Percentiles rank a stretch among this genome's conserved stretches.
phyloP scores from a whole-genome alignment of 2,888 invertebrate genomes.

The Hyposoter dolosus region DNA sequence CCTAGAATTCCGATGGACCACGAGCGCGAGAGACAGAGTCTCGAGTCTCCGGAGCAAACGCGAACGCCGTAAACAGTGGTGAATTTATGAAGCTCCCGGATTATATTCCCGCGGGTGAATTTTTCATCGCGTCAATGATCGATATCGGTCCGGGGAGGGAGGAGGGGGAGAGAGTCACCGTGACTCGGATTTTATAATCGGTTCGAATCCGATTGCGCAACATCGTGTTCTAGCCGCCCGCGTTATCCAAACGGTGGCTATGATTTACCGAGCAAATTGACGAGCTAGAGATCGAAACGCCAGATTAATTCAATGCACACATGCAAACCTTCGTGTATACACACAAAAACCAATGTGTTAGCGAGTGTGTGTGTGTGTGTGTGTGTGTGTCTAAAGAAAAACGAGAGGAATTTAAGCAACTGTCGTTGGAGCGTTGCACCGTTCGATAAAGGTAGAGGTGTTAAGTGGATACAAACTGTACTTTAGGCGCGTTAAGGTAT shows the following conservation, averaged over 20 bases:
- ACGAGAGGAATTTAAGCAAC: constrained; percentile 17
- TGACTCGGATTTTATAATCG: constrained; percentile 47
- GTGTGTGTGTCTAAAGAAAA: neutral
- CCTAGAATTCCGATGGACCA: neutral
- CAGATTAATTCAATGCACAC: constrained; percentile 22
- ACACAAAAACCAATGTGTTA: neutral
- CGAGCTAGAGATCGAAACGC: constrained; percentile 43
- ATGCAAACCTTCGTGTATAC: neutral
- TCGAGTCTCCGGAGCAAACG: neutral
- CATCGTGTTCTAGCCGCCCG: neutral
- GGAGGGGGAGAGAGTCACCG: constrained; percentile 1
- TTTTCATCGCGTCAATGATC: constrained; percentile 39
- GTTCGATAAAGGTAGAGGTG: constrained; percentile 13
- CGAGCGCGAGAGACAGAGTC: neutral
- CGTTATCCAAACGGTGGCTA: constrained; percentile 42
- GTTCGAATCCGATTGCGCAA: constrained; percentile 24
- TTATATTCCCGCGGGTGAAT: constrained; percentile 25
- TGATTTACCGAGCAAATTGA: constrained; percentile 59
- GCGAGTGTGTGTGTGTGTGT: too few relatives aligned
- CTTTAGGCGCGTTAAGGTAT: constrained; percentile 11
- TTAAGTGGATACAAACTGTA: constrained; percentile 12
- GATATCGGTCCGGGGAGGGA: constrained; percentile 40
- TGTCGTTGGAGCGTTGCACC: neutral
- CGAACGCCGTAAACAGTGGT: neutral
- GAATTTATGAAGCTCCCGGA: constrained; percentile 14